Conservation (phyloP, 2,888 invertebrate genomes). For the Kuschelorhynchus macadamiae region DNA sequence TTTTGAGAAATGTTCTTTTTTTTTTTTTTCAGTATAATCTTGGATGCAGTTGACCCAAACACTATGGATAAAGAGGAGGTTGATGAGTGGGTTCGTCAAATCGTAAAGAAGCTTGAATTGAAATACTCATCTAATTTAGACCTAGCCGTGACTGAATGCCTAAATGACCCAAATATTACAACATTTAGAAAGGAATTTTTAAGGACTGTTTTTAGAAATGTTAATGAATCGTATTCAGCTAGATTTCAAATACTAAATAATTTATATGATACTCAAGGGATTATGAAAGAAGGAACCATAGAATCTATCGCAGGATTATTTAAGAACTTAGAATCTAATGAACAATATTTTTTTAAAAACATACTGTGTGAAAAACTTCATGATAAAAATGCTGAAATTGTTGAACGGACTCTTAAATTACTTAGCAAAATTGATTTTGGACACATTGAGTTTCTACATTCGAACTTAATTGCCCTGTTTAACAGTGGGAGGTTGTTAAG, state of each 20-base stretch:
- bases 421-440: constrained; percentile 61
- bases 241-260: constrained; percentile 74
- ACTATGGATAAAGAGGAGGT: constrained; percentile 54
- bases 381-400: constrained; percentile 78
- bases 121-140: constrained; percentile 72
- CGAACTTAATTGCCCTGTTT: constrained; percentile 71
- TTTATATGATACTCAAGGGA: constrained; percentile 79
- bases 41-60: constrained; percentile 57
- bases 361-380: constrained; percentile 76
- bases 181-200: background rate
- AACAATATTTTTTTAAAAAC: constrained; percentile 75
- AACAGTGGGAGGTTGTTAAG: constrained; percentile 64
- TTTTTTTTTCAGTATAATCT: constrained; percentile 58
- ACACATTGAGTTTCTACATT: constrained; percentile 64
- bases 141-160: background rate
- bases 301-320: constrained; percentile 75
- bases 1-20: background rate
- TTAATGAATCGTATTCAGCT: background rate
- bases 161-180: background rate
- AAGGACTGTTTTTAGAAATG: background rate
- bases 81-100: constrained; percentile 61
- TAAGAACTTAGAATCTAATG: constrained; percentile 69
- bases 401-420: constrained; percentile 71
- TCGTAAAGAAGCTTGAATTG: constrained; percentile 76
- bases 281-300: constrained; percentile 78